These are phyloP conservation scores for Palythoa caribaeorum DNA, from an alignment of 92 coral and sea anemone genomes.

Conservation along the genomic window DNA sequence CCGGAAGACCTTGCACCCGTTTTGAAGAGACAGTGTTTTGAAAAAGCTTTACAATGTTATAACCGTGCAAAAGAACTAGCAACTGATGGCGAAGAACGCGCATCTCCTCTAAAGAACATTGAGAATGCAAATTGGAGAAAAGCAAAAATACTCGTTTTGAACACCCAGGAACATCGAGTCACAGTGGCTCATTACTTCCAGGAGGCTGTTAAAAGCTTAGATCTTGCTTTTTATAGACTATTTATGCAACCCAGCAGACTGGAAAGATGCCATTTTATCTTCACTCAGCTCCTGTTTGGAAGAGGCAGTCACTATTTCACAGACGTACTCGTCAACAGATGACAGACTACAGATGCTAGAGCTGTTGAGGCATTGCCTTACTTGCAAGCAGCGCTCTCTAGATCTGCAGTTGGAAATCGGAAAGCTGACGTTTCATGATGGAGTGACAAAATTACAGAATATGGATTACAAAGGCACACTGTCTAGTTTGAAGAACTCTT, in stretches of 20 bases:
- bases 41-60: slow-evolving; percentile 54
- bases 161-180: slow-evolving; percentile 48
- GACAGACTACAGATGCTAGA: slow-evolving; percentile 49
- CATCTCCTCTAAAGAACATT: slow-evolving; percentile 75
- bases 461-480: slow-evolving; percentile 77
- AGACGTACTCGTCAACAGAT: slow-evolving; percentile 34
- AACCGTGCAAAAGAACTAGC: slow-evolving; percentile 59
- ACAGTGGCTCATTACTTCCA: slow-evolving; percentile 69
- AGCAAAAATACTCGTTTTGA: slow-evolving; percentile 48
- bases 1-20: slow-evolving; percentile 41
- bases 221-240: slow-evolving; percentile 65
- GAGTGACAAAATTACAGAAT: slow-evolving; percentile 72
- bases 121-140: slow-evolving; percentile 87
- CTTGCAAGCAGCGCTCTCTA: slow-evolving; percentile 37
- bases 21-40: slow-evolving; percentile 44
- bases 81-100: slow-evolving; percentile 26
- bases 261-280: slow-evolving; percentile 69
- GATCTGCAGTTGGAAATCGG: slow-evolving; percentile 73
- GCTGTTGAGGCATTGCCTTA: slow-evolving; percentile 26
- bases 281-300: slow-evolving; percentile 73
- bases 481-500: slow-evolving; percentile 85
- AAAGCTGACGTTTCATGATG: slow-evolving; percentile 75
- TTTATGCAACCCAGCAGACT: slow-evolving; percentile 61
- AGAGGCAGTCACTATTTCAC: slow-evolving; percentile 62
- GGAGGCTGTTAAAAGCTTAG: slow-evolving; percentile 75